Evolutionary conservation across 1,140 invertebrate genomes (phyloP).

Genomic region (Aphidius gifuensis): DNA sequence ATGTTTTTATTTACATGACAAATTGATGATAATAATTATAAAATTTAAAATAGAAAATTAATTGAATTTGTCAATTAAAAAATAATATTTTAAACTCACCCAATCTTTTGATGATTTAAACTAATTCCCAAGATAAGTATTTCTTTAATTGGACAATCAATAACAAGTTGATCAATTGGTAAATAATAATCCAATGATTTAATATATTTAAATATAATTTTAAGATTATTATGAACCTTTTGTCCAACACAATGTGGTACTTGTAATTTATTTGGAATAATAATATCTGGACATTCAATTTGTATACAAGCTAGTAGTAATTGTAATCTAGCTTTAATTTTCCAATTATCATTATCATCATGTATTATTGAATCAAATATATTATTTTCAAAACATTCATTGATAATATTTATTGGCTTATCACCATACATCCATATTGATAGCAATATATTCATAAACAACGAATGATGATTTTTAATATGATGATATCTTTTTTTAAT

Average conservation of each 20-base stretch:
- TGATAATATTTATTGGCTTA: conserved; percentile 15
- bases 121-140: conserved; percentile 29
- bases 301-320: conserved; percentile 25
- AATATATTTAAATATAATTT: conserved; percentile 15
- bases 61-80: too few species aligned
- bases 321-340: conserved; percentile 19
- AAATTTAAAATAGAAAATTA: background rate
- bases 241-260: conserved; percentile 2
- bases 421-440: conserved; percentile 23
- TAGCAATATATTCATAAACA: conserved; percentile 18
- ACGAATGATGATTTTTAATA: background rate
- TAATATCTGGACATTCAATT: conserved; percentile 24
- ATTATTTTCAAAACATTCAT: conserved; percentile 20
- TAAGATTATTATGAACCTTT: conserved; percentile 17
- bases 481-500: background rate
- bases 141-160: conserved; percentile 28
- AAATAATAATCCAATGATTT: conserved; percentile 8
- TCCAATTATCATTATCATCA: conserved; percentile 18
- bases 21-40: background rate
- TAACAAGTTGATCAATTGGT: conserved; percentile 13
- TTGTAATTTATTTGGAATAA: conserved; percentile 18
- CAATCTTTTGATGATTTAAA: conserved; percentile 11
- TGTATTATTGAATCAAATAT: conserved; percentile 23
- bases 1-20: too few species aligned
- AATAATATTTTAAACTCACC: conserved; percentile 15